Evolutionary conservation across 2,797 vertebrate species (phyloP).

Genomic region (Pantherophis alleghaniensis): DNA sequence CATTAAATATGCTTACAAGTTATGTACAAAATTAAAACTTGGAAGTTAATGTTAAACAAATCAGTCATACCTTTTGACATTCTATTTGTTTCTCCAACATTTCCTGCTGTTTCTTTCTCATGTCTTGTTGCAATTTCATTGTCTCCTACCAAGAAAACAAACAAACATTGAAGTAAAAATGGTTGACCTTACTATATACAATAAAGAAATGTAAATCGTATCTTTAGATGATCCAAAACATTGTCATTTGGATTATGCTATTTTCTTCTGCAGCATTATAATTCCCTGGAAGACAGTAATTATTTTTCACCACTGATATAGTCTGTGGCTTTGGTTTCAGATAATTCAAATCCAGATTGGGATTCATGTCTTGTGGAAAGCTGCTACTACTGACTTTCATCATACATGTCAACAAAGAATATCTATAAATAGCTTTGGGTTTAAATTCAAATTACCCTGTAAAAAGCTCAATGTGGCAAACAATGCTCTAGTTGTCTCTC

Average conservation of each 20-base stretch:
- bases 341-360: not conserved
- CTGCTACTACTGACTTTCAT: not conserved
- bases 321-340: not conserved
- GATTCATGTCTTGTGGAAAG: not conserved
- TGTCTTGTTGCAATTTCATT: slow-evolving; percentile 93
- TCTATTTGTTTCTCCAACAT: slow-evolving; percentile 95
- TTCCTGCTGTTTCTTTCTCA: slow-evolving; percentile 97
- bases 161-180: not conserved
- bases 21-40: not conserved
- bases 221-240: not conserved
- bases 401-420: not conserved
- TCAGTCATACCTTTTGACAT: slow-evolving; percentile 88
- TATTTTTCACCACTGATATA: not conserved
- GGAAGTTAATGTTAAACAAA: not conserved
- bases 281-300: not conserved
- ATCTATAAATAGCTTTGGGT: not conserved
- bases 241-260: not conserved
- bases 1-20: not conserved
- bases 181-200: not conserved
- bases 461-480: not conserved
- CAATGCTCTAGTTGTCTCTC: not conserved
- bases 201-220: not conserved
- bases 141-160: slow-evolving; percentile 77
- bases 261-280: not conserved
- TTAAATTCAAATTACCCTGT: not conserved